phyloP scores from a whole-genome alignment of 2,888 invertebrate genomes.

The Phytoseiulus persimilis region DNA sequence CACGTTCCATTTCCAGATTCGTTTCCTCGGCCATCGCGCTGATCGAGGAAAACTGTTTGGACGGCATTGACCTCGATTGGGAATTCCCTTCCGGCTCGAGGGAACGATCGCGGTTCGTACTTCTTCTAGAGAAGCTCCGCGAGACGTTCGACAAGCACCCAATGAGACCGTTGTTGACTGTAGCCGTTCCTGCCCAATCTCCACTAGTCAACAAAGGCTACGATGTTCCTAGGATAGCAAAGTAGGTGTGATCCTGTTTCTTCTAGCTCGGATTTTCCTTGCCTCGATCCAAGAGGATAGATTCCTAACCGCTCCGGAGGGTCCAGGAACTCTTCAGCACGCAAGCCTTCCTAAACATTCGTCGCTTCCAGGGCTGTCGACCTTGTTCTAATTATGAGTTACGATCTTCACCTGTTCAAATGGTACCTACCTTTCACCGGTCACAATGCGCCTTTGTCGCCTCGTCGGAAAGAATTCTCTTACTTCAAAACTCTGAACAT shows the following conservation, averaged over 20 bases:
- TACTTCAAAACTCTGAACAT: conserved; percentile 63
- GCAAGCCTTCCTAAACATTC: too few species aligned
- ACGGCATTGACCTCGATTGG: conserved; percentile 47
- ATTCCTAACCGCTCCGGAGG: too few species aligned
- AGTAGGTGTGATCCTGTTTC: conserved; percentile 52
- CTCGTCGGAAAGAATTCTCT: conserved; percentile 57
- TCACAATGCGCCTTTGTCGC: conserved; percentile 69
- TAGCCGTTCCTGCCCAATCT: conserved; percentile 70
- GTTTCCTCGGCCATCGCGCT: not conserved
- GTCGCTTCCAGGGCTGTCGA: conserved; percentile 62
- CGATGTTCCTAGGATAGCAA: conserved; percentile 65
- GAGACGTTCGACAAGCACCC: conserved; percentile 56
- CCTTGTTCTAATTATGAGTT: conserved; percentile 76
- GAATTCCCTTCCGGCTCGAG: conserved; percentile 63
- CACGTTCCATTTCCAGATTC: not conserved
- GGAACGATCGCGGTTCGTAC: conserved; percentile 62
- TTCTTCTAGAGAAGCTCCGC: conserved; percentile 65
- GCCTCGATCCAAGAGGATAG: too few species aligned
- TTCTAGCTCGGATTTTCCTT: too few species aligned
- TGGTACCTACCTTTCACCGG: conserved; percentile 72
- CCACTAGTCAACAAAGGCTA: conserved; percentile 67
- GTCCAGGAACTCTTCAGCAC: too few species aligned
- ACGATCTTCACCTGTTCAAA: conserved; percentile 74
- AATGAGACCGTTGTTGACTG: conserved; percentile 56
- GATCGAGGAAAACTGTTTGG: conserved; percentile 41